Percentiles rank a stretch among this genome's conserved stretches.
Evolutionary conservation across 2,888 invertebrate species (phyloP).

Genomic region (Mesoligia furuncula): DNA sequence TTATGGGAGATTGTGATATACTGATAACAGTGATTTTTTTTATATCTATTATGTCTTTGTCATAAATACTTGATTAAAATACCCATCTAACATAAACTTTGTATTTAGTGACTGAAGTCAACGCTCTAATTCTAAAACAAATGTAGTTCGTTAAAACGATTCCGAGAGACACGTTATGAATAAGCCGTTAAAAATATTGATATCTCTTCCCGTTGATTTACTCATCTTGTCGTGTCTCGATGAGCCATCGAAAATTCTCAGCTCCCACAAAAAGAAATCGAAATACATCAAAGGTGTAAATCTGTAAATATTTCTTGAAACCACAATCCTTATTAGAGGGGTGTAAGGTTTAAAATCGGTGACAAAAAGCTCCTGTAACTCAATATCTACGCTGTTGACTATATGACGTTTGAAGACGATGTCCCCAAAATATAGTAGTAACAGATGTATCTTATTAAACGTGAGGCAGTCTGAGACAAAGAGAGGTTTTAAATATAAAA

Average conservation of each 20-base stretch:
- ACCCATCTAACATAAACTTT: background rate
- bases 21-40: background rate
- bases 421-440: conserved; percentile 79
- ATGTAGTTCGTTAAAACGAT: conserved; percentile 25
- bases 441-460: conserved; percentile 81
- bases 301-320: conserved; percentile 51
- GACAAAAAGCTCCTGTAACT: conserved; percentile 66
- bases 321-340: conserved; percentile 36
- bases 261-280: conserved; percentile 59
- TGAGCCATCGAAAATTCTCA: conserved; percentile 64
- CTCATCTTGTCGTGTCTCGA: conserved; percentile 60
- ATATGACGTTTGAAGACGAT: conserved; percentile 76
- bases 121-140: conserved; percentile 23
- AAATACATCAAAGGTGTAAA: conserved; percentile 66
- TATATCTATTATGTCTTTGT: background rate
- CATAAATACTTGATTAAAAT: background rate
- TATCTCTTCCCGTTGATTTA: conserved; percentile 60
- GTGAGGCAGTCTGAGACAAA: conserved; percentile 73
- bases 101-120: conserved; percentile 12
- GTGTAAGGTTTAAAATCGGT: conserved; percentile 63
- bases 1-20: background rate
- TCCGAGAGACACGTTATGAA: conserved; percentile 53
- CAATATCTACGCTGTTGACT: conserved; percentile 73
- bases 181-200: conserved; percentile 66
- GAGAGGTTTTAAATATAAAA: conserved; percentile 74